These are phyloP conservation scores for Noctua fimbriata DNA, from an alignment of 2,888 invertebrate species.

Conservation along the genomic window DNA sequence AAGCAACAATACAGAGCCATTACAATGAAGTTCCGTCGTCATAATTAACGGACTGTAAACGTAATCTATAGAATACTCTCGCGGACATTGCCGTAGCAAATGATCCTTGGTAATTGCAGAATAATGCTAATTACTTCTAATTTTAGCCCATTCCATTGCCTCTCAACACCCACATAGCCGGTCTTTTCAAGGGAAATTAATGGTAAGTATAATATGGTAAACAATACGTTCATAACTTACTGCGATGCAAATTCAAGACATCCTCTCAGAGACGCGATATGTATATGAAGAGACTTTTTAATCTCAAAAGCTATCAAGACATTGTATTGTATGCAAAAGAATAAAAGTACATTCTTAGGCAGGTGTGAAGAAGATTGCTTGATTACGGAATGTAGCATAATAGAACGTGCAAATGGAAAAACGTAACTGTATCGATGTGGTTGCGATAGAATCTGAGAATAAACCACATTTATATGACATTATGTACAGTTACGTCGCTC, in stretches of 20 bases:
- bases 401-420: constrained; percentile 57
- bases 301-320: constrained; percentile 46
- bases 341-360: constrained; percentile 35
- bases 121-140: constrained; percentile 45
- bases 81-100: constrained; percentile 18
- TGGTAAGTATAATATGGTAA: constrained; percentile 8
- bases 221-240: constrained; percentile 54
- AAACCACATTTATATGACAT: constrained; percentile 76
- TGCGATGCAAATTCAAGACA: constrained; percentile 2
- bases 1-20: background rate
- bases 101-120: constrained; percentile 23
- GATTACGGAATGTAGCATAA: constrained; percentile 49
- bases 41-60: constrained; percentile 10
- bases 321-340: constrained; percentile 49
- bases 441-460: constrained; percentile 74
- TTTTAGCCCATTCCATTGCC: constrained; percentile 26
- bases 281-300: constrained; percentile 25
- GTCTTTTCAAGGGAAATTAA: constrained; percentile 3
- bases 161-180: constrained; percentile 7
- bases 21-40: constrained; percentile 1
- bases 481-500: constrained; percentile 75
- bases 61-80: constrained; percentile 16
- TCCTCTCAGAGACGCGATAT: background rate
- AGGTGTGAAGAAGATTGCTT: constrained; percentile 54
- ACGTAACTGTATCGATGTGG: constrained; percentile 72